Evolutionary conservation across 2,888 invertebrate genomes (phyloP).

Genomic region (Melinaea marsaeus): DNA sequence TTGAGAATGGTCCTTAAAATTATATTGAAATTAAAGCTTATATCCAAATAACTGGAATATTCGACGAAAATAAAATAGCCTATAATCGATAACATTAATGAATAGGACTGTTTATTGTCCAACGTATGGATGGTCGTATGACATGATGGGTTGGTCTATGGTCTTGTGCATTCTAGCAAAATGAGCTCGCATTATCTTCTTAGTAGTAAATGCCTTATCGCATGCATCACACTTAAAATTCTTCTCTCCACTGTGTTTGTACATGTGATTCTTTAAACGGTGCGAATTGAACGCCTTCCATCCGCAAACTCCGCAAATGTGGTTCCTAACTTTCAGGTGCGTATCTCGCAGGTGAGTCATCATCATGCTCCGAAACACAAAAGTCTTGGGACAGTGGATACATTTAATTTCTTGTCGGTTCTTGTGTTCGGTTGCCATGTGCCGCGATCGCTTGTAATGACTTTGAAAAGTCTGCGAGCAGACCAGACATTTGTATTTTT

Average conservation of each 20-base stretch:
- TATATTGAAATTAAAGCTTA: not conserved
- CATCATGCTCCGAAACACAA: slow-evolving; percentile 70
- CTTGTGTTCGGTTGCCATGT: slow-evolving; percentile 66
- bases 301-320: slow-evolving; percentile 63
- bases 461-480: slow-evolving; percentile 62
- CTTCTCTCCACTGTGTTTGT: slow-evolving; percentile 70
- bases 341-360: slow-evolving; percentile 66
- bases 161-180: slow-evolving; percentile 62
- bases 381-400: slow-evolving; percentile 65
- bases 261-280: slow-evolving; percentile 73
- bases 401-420: slow-evolving; percentile 65
- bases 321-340: slow-evolving; percentile 63
- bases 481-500: slow-evolving; percentile 72
- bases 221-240: slow-evolving; percentile 67
- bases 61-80: not conserved
- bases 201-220: slow-evolving; percentile 66
- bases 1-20: not conserved
- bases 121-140: slow-evolving; percentile 48
- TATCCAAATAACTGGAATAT: not conserved
- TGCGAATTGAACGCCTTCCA: slow-evolving; percentile 69
- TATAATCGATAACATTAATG: not conserved
- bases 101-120: slow-evolving; percentile 34
- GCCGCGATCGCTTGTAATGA: slow-evolving; percentile 62
- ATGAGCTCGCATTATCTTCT: slow-evolving; percentile 68
- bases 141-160: slow-evolving; percentile 39